Base-by-base conservation (phyloP, 2,113 vertebrate genomes). In the Talpa occidentalis region DNA sequence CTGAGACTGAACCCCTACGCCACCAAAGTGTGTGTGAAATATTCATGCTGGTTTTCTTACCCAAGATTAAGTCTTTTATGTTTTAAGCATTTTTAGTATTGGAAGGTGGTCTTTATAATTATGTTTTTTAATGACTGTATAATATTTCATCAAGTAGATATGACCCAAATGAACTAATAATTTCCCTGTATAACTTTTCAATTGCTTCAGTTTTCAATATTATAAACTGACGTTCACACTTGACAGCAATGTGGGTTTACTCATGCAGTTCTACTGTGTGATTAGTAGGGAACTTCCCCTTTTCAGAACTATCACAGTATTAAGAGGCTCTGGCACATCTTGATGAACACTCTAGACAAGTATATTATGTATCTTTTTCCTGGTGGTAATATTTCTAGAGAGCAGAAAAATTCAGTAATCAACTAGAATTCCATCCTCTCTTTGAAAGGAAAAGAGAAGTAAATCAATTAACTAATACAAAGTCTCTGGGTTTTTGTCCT, bases 401-500 rank as follows among this genome's bases (percentile, higher is more conserved):
- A 81, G 30, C 28, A 69, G 14, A 59, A 62, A 62, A 47, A 64
- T 64, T 60, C 52, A 59, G 0, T 62, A 62, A 62, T 83, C 62
- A 80, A 60, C 42, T 52, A 35, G 8, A 73, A 64, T 83, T 93
- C 47, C 67, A 89, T 85, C 73, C 22, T 90, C 28, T 79, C 69
- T 67, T 32, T 60, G 35, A 80, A 94, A 85, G n/a, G 47, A n/a
- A 84, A 76, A 77, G 19, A 78, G 15, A 95, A 84, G 35, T 40
- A 91, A 94, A 90, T 49, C 47, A 88, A 49, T 37, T 77, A 77
- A 70, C 44, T 93, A 88, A 92, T 28, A 24, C 17, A n/a, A 78
- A 74, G 4, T 72, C 67, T 72, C 21, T 91, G 19, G 83, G 14
- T 80, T 82, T 74, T 94, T 85, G 95, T 76, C 89, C 95, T 96